phyloP scores from a whole-genome alignment of 1,140 invertebrate genomes.

The Drosophila teissieri region DNA sequence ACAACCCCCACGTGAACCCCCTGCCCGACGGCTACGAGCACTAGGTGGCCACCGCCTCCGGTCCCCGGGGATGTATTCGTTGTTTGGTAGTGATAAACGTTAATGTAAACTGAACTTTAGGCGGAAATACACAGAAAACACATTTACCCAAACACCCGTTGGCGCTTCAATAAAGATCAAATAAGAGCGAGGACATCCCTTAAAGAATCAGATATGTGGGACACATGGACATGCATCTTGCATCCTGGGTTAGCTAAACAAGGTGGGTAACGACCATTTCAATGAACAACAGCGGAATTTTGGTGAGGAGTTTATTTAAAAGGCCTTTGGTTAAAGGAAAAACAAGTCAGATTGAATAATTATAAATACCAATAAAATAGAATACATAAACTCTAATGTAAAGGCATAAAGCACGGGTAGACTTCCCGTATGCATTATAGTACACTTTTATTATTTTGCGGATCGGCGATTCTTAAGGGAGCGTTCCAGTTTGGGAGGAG shows the following conservation, averaged over 20 bases:
- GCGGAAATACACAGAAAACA: conserved; percentile 62
- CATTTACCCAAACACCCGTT: neutral
- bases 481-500: conserved; percentile 7
- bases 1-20: conserved; percentile 91
- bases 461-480: conserved; percentile 19
- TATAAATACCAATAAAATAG: neutral
- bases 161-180: conserved; percentile 51
- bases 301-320: no score
- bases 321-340: no score
- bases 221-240: neutral
- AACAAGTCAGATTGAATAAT: no score
- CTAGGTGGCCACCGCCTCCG: conserved; percentile 37
- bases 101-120: conserved; percentile 61
- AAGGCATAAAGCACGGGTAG: neutral
- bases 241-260: no score
- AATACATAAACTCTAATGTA: conserved; percentile 23
- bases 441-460: neutral
- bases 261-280: neutral
- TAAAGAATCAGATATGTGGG: neutral
- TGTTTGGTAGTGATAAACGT: conserved; percentile 46
- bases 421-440: neutral
- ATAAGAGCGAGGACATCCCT: conserved; percentile 1
- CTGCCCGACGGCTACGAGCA: conserved; percentile 93
- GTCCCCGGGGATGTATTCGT: conserved; percentile 16
- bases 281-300: no score